These are phyloP conservation scores for Presbytis comata DNA, from an alignment of 2,797 vertebrate species.

Conservation along the genomic window DNA sequence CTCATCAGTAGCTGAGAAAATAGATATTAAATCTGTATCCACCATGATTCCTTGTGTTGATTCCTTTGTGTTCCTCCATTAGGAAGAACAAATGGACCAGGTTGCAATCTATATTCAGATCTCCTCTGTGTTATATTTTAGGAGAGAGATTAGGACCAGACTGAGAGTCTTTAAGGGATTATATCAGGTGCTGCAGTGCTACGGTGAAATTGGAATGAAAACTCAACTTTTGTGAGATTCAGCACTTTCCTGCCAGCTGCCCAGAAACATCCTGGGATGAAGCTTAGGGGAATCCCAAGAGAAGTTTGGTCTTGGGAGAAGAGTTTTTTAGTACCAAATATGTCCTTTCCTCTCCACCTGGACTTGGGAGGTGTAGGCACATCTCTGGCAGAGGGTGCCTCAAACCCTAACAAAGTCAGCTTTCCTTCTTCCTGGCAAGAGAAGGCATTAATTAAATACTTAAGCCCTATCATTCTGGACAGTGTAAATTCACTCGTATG, in stretches of 20 bases:
- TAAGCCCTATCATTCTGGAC: background rate
- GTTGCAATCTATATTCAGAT: constrained; percentile 61
- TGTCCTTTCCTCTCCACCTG: background rate
- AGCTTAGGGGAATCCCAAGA: background rate
- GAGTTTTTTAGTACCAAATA: background rate
- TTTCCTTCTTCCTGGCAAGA: background rate
- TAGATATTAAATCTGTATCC: constrained; percentile 58
- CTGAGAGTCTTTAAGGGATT: constrained; percentile 46
- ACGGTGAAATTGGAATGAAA: constrained; percentile 40
- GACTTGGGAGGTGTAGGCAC: background rate
- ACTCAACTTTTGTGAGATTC: background rate
- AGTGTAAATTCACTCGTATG: background rate
- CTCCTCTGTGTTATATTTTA: constrained; percentile 56
- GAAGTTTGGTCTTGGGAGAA: background rate
- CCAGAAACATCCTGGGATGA: background rate
- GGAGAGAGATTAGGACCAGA: constrained; percentile 50
- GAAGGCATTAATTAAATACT: background rate
- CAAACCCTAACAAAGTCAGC: background rate
- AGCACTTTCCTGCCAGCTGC: background rate
- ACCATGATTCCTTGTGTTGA: constrained; percentile 37
- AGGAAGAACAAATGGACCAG: constrained; percentile 41
- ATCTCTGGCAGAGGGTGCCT: background rate
- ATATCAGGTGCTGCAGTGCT: constrained; percentile 16
- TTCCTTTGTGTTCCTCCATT: background rate
- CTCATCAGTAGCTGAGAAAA: constrained; percentile 36